Percentiles rank a stretch among this genome's conserved stretches.
phyloP scores from a whole-genome alignment of 1,140 invertebrate species.

The Atta texana region DNA sequence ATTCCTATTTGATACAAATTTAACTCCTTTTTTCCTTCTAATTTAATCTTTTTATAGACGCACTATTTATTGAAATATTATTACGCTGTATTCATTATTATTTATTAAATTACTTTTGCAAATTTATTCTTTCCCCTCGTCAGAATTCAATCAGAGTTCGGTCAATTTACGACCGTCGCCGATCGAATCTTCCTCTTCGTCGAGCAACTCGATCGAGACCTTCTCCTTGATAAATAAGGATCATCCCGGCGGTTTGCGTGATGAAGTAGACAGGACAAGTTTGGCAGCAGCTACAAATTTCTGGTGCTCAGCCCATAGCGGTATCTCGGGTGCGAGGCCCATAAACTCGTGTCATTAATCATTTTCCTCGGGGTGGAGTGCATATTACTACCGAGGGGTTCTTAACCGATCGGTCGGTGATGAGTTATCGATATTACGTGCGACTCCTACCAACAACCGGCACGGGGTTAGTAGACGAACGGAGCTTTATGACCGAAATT shows the following conservation, averaged over 20 bases:
- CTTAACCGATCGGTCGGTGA: conserved; percentile 59
- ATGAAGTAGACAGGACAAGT: conserved; percentile 59
- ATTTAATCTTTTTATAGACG: background rate
- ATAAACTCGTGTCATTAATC: conserved; percentile 63
- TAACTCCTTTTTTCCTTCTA: background rate
- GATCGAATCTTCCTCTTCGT: conserved; percentile 17
- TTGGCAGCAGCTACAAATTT: conserved; percentile 61
- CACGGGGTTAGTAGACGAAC: conserved; percentile 36
- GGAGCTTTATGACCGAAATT: conserved; percentile 57
- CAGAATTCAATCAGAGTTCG: conserved; percentile 18
- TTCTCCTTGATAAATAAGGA: conserved; percentile 51
- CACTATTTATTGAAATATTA: background rate
- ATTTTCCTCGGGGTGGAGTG: conserved; percentile 48
- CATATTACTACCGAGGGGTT: conserved; percentile 48
- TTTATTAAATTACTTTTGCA: background rate
- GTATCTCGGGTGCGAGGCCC: conserved; percentile 47
- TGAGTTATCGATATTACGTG: conserved; percentile 63
- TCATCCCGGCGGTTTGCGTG: conserved; percentile 24
- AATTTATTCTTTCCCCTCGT: background rate
- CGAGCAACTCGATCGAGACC: conserved; percentile 12
- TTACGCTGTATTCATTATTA: background rate
- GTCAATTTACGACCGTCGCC: background rate
- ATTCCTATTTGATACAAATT: background rate
- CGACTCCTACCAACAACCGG: conserved; percentile 58
- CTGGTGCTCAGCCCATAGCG: conserved; percentile 24